Conservation (phyloP, 1,140 invertebrate species). For the Drosophila kepulauana region DNA sequence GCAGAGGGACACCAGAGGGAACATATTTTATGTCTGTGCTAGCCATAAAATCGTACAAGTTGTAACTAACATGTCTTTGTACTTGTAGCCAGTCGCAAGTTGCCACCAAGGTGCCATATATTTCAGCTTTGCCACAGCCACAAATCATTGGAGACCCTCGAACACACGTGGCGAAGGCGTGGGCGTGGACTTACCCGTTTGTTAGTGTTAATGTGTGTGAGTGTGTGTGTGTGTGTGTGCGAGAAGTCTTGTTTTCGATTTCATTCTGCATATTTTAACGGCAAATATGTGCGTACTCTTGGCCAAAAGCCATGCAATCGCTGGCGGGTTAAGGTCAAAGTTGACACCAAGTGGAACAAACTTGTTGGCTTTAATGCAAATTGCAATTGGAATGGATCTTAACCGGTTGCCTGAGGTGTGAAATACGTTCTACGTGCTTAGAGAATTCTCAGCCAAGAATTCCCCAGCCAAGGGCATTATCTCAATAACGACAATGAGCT, state of each 20-base stretch:
- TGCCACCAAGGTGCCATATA: slow-evolving; percentile 65
- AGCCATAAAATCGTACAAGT: slow-evolving; percentile 59
- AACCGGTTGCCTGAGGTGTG: slow-evolving; percentile 10
- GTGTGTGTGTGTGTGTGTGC: neutral
- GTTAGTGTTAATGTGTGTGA: too few relatives aligned
- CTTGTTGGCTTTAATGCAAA: slow-evolving; percentile 4
- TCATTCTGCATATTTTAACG: slow-evolving; percentile 49
- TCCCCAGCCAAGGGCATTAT: neutral
- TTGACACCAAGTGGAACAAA: neutral
- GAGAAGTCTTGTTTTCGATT: slow-evolving; percentile 32
- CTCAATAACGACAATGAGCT: neutral
- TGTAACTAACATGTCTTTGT: slow-evolving; percentile 70
- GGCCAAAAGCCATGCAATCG: slow-evolving; percentile 7
- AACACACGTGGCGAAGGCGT: slow-evolving; percentile 42
- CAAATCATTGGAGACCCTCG: slow-evolving; percentile 61
- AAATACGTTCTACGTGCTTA: neutral
- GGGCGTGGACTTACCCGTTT: neutral
- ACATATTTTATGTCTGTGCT: slow-evolving; percentile 47
- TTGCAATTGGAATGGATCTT: slow-evolving; percentile 14
- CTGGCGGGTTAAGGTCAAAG: neutral
- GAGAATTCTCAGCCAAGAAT: neutral
- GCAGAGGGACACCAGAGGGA: slow-evolving; percentile 21
- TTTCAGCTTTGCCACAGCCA: slow-evolving; percentile 38
- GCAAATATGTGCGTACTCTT: slow-evolving; percentile 27
- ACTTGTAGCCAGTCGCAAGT: slow-evolving; percentile 35